Base-by-base conservation (phyloP, 2,113 vertebrate species). In the Scartelaos histophorus region DNA sequence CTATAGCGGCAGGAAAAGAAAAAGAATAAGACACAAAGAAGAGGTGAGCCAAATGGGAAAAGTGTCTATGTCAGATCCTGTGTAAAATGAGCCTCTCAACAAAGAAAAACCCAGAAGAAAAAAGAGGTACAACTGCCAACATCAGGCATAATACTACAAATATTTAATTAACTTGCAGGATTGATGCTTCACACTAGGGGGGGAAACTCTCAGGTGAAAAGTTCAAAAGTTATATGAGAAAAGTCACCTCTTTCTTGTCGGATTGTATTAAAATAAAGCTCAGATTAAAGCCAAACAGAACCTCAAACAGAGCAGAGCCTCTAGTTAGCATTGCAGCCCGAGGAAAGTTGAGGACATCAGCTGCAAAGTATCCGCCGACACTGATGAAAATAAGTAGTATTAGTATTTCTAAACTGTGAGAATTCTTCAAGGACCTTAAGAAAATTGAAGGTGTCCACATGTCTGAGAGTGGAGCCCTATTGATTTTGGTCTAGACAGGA, bases 21-120 rank as follows among this genome's bases (percentile, higher is more conserved):
- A 73, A 85, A 84, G 80, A 83, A 84, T 84, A 72, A 69, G 75
- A 85, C 49, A 66, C 71, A 78, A 76, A 84, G 78, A 60, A 64
- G 61, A 38, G 19, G 43, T 29, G 21, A 24, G 51, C 13, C 35
- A 71, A 61, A 21, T 29, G 19, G 45, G 66, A 46, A 49, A 66
- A 72, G 75, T 62, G 61, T 7, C 61, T 34, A 15, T 2, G 7
- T n/a, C 35, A 43, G 17, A 34, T 64, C 35, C 3, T 21, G 19
- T n/a, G 49, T 19, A 53, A 54, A 54, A 19, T n/a, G 7, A 6
- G 17, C 51, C 1, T 53, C 51, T n/a, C 38, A 43, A 11, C 38
- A 43, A 43, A 29, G 29, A 29, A 29, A 29, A 29, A 43, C 7
- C 17, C 47, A 19, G 17, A 19, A n/a, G 7, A 1, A n/a, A 5